phyloP scores from a whole-genome alignment of 2,888 invertebrate genomes.

The Notocelia uddmanniana region DNA sequence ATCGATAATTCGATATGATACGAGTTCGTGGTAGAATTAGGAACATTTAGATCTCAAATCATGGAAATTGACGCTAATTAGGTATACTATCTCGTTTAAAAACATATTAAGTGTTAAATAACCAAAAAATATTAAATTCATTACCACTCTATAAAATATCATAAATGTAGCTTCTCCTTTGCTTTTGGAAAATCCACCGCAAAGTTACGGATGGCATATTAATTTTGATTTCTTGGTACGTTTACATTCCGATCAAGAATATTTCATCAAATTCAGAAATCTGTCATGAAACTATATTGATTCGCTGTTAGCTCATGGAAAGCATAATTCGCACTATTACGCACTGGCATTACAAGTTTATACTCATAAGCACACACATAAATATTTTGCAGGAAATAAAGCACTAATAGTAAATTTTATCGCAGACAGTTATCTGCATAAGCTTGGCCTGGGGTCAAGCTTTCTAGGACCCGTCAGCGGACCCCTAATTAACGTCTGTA shows the following conservation, averaged over 20 bases:
- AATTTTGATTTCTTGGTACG: too few relatives aligned
- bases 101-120: background rate
- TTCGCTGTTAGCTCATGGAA: background rate
- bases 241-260: too few relatives aligned
- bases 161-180: background rate
- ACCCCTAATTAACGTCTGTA: constrained; percentile 48
- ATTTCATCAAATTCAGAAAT: background rate
- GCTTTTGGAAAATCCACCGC: too few relatives aligned
- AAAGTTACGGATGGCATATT: too few relatives aligned
- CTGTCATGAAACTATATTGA: background rate
- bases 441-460: constrained; percentile 71
- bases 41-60: constrained; percentile 46
- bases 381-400: constrained; percentile 24
- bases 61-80: constrained; percentile 34
- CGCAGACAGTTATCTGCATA: constrained; percentile 48
- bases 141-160: background rate
- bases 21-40: constrained; percentile 45
- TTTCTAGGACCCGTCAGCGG: constrained; percentile 70
- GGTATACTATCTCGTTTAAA: constrained; percentile 31
- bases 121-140: background rate
- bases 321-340: background rate
- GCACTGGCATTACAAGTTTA: background rate
- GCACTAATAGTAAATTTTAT: constrained; percentile 40
- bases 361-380: background rate
- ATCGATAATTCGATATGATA: constrained; percentile 42